Evolutionary conservation across 2,888 invertebrate genomes (phyloP), one percentile per base, ranked within the genome.

Genomic region (Shargacucullia verbasci): DNA sequence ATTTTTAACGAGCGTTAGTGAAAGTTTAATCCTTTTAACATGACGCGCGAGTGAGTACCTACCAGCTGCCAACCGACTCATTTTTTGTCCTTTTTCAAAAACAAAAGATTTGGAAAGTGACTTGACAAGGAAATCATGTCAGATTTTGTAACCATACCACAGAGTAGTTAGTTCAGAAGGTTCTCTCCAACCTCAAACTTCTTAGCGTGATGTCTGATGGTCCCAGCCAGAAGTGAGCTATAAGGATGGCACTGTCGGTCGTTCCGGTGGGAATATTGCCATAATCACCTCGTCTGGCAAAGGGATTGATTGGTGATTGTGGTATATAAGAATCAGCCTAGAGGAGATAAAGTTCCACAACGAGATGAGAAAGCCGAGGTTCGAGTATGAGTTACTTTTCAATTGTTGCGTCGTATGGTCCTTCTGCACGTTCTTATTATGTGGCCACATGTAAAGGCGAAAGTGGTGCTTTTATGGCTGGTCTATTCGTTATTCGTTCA

Each of bases 71-170:
- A n/a, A n/a, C 27, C 33, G 38, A 38, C 44, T 57, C 47, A 41
- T 37, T 40, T 59, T 40, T 48, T 44, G 33, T 60, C 49, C 41
- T 69, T 71, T 55, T 54, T 48, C 45, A 52, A 49, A 41, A 52
- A 69, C 69, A 74, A 73, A 47, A 45, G 46, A 53, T 29, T 63
- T 58, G 15, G 69, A 73, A 74, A 73, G 66, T 39, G 31, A 45
- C 14, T 20, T 13, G 15, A 52, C 40, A 20, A 63, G 34, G 39
- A 58, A 49, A 49, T 58, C 47, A 57, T 57, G 69, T 15, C 38
- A 12, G 35, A 48, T 39, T 58, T 41, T 38, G 31, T 39, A 39
- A 39, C 39, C 20, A 12, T 13, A 11, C 10, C 14, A 41, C 27
- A 3, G 14, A 9, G 13, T 0, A n/a, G 29, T 41, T 10, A 10